phyloP scores from a whole-genome alignment of 1,140 invertebrate genomes.

The Drosophila sp. region DNA sequence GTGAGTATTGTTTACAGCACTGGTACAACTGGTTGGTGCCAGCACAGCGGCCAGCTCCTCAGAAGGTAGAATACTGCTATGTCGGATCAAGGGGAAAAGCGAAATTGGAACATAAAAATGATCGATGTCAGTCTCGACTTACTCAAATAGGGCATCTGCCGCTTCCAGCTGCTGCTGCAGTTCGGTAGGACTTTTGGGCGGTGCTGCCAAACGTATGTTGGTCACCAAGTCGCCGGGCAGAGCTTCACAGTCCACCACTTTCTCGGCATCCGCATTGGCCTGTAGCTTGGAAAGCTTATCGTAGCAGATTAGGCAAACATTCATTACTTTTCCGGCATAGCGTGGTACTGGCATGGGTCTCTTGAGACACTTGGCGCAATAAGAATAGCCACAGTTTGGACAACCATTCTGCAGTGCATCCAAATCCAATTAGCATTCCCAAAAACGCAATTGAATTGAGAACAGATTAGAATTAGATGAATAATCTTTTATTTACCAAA shows the following conservation, averaged over 20 bases:
- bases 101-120: not conserved
- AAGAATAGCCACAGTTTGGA: constrained; percentile 86
- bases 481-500: not conserved
- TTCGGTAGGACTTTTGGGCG: constrained; percentile 51
- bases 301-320: constrained; percentile 75
- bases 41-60: constrained; percentile 64
- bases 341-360: constrained; percentile 84
- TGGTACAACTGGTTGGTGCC: constrained; percentile 45
- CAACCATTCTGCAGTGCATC: constrained; percentile 84
- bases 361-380: constrained; percentile 86
- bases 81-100: not conserved
- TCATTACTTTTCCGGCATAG: constrained; percentile 61
- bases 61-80: constrained; percentile 51
- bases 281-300: constrained; percentile 70
- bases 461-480: not conserved
- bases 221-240: constrained; percentile 69
- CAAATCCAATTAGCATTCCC: constrained; percentile 7
- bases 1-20: constrained; percentile 43
- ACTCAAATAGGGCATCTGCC: constrained; percentile 65
- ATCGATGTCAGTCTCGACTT: constrained; percentile 4
- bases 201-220: constrained; percentile 37
- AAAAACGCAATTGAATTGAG: not conserved
- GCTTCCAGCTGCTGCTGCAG: constrained; percentile 68
- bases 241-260: constrained; percentile 67
- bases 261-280: constrained; percentile 59